Percentiles rank a stretch among this genome's conserved stretches.
phyloP scores from a whole-genome alignment of 2,797 vertebrate species.

The Tolypeutes matacus region DNA sequence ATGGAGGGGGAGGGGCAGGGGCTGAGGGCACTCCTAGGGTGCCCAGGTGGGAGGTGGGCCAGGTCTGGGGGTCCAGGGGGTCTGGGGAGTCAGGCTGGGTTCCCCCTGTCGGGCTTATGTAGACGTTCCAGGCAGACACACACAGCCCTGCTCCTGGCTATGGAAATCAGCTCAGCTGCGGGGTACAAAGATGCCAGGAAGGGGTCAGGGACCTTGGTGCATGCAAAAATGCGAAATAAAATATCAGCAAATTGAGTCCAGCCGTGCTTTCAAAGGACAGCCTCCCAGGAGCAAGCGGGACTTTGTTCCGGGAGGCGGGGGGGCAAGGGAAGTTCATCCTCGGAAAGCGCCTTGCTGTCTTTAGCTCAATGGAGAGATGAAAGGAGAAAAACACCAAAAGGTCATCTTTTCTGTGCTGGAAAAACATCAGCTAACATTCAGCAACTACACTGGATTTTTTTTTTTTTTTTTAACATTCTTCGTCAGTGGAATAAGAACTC shows the following conservation, averaged over 20 bases:
- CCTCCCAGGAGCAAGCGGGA: background rate
- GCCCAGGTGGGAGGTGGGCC: background rate
- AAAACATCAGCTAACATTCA: background rate
- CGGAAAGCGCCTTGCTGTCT: background rate
- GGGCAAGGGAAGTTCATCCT: background rate
- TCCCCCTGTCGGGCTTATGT: background rate
- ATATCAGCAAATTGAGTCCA: conserved; percentile 50
- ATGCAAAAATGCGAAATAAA: conserved; percentile 60
- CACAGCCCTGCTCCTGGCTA: background rate
- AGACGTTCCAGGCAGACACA: background rate
- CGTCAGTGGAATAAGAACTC: background rate
- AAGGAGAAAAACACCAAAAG: conserved; percentile 6
- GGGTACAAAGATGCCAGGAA: background rate
- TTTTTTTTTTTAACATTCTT: background rate
- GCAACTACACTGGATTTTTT: background rate
- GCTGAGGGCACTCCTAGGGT: too few relatives aligned
- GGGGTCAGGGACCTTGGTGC: background rate
- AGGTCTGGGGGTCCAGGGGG: background rate
- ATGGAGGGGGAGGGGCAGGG: too few relatives aligned
- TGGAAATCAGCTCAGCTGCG: background rate
- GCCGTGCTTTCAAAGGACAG: conserved; percentile 10
- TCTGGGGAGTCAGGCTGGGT: background rate
- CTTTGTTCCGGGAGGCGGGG: background rate
- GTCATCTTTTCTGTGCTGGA: background rate
- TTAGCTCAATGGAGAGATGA: background rate